A percentile compares a stretch with the other conserved stretches of the same genome.
These are phyloP conservation scores for Phallusia fumigata DNA, from an alignment of 23 tunicate genomes.

Conservation along the genomic window DNA sequence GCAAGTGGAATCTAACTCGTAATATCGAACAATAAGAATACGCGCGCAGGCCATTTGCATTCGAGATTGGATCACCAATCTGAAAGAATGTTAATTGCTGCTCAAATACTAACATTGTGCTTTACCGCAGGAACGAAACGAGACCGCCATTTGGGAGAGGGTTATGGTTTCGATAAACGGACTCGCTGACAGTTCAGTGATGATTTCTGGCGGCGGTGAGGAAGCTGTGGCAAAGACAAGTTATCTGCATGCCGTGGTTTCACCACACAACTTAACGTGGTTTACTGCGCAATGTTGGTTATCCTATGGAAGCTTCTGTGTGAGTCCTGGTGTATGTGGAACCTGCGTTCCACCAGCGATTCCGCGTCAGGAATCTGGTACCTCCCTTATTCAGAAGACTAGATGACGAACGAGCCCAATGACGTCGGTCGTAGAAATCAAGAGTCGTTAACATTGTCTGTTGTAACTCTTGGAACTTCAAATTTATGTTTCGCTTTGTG, in stretches of 20 bases:
- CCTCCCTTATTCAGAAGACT: conserved; percentile 78
- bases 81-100: not conserved
- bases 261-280: not conserved
- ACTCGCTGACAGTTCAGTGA: not conserved
- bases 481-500: not conserved
- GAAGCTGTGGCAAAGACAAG: not conserved
- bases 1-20: not conserved
- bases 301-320: conserved; percentile 15
- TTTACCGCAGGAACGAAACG: not conserved
- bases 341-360: conserved; percentile 33
- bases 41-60: not conserved
- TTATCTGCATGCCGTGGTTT: not conserved
- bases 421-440: not conserved
- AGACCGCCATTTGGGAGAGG: not conserved
- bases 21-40: not conserved
- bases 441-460: not conserved
- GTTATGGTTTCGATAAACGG: not conserved
- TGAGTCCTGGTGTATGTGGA: conserved; percentile 22
- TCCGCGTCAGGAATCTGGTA: conserved; percentile 34
- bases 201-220: not conserved
- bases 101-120: not conserved
- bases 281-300: not conserved
- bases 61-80: not conserved
- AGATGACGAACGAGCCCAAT: conserved; percentile 28
- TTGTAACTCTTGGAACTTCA: not conserved